Evolutionary conservation across 2,797 vertebrate genomes (phyloP), one percentile per base, ranked within the genome.

Genomic region (Rallus crepitans): DNA sequence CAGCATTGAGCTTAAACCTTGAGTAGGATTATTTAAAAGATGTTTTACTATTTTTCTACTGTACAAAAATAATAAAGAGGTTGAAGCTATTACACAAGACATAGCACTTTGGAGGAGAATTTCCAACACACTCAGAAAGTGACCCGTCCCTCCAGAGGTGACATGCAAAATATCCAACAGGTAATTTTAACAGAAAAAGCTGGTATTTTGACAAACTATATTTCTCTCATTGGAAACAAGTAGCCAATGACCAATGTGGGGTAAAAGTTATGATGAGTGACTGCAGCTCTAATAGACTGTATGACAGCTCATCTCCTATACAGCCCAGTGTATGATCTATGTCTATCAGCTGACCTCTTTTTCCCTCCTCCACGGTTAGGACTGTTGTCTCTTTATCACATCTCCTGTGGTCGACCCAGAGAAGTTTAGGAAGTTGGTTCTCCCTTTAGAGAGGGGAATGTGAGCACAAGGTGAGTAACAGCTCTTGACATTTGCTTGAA

Each of bases 191-290:
- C 53, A 56, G 42, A 0, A 7, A 86, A 96, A 75, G 39, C 31
- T 65, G 42, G 6, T 87, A 35, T 91, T 93, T 85, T 76, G 70
- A 56, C 45, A 92, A 89, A 87, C 23, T 65, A 5, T 52, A 75
- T 73, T 73, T 95, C 9, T 93, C 50, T 83, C 10, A 76, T 15
- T 80, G 78, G 91, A 95, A 96, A 90, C 72, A 94, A 77, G 30
- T 4, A 78, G 47, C 45, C 82, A 94, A 55, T 45, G 61, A 66
- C 12, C 69, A 68, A 18, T 1, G 12, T 5, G n/a, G 40, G 80
- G 15, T 53, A 60, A 28, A 90, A 89, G 66, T 64, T 70, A 90
- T 8, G 55, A 15, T 50, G 59, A 87, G 33, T 66, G 82, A 82
- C 63, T 65, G 42, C 7, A 13, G 19, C 5, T 0, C 65, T 90